Evolutionary conservation across 2,113 vertebrate genomes (phyloP), one percentile per base, ranked within the genome.

Genomic region (Spea multiplicata): DNA sequence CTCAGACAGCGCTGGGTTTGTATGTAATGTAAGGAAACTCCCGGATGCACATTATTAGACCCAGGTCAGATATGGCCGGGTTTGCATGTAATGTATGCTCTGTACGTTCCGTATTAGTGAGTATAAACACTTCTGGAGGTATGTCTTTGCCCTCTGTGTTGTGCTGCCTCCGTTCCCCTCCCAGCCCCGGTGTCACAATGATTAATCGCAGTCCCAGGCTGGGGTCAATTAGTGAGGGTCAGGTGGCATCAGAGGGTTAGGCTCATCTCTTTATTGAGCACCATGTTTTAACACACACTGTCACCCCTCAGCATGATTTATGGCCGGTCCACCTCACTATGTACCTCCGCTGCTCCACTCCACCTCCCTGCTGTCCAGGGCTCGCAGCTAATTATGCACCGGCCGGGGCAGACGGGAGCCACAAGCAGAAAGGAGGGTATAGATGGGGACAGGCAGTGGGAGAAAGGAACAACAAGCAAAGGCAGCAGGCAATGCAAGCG

Each of bases 261-360:
- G 78, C 65, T 80, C 78, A 80, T 80, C 78, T 80, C 78, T 80
- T 74, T 80, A 80, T 80, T 80, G 78, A 80, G 73, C 77, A 80
- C 71, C 73, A 73, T 80, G 61, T 80, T 80, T 73, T 74, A 80
- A 71, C 71, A 74, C 78, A 80, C 71, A 80, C 71, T 80, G 78
- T 80, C 78, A 80, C 71, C 78, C 65, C 71, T 80, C 64, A 59
- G 49, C 71, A 74, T 80, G 78, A 80, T 80, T 80, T 74, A 80
- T 80, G 78, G 71, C 78, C 30, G 49, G 68, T 44, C 71, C 69
- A 67, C 44, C 71, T 73, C 50, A 67, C 71, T 66, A 52, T 46
- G 57, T 59, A 78, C 69, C 76, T 78, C 68, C 61, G 53, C 61
- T 70, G 67, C 71, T 62, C 66, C 70, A 44, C 71, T 49, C 62